A percentile compares a stretch with the other conserved stretches of the same genome.
Conservation (phyloP, 2,113 vertebrate species). For the Salvelinus sp. region DNA sequence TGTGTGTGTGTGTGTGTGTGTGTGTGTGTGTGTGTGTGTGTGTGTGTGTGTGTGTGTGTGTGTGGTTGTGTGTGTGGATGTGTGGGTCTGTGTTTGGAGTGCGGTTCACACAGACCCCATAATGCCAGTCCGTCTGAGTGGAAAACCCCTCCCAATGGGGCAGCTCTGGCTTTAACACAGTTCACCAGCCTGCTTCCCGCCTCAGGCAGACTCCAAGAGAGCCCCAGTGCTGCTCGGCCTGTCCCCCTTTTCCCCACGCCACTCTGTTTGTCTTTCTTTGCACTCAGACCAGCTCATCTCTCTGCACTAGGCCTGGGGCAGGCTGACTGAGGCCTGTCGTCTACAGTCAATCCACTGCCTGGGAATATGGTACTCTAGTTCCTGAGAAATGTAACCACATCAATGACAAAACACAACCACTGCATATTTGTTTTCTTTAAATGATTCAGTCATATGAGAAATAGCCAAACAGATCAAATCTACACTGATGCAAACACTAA, state of each 20-base stretch:
- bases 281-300: not conserved
- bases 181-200: constrained; percentile 28
- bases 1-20: not conserved
- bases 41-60: constrained; percentile 19
- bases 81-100: constrained; percentile 21
- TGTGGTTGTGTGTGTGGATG: constrained; percentile 23
- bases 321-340: not conserved
- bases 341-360: not conserved
- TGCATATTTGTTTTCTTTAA: too few species aligned
- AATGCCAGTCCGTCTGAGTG: constrained; percentile 62
- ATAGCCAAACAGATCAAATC: too few species aligned
- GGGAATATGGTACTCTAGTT: not conserved
- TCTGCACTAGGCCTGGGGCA: not conserved
- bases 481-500: too few species aligned
- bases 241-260: not conserved
- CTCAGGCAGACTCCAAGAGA: not conserved
- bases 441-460: too few species aligned
- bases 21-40: constrained; percentile 14
- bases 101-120: constrained; percentile 41
- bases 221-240: not conserved
- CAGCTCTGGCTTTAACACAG: constrained; percentile 33
- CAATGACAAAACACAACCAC: too few species aligned
- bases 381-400: not conserved
- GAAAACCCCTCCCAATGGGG: constrained; percentile 63
- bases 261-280: not conserved